phyloP scores from a whole-genome alignment of 2,113 vertebrate species.

The Myotis lucifugus region DNA sequence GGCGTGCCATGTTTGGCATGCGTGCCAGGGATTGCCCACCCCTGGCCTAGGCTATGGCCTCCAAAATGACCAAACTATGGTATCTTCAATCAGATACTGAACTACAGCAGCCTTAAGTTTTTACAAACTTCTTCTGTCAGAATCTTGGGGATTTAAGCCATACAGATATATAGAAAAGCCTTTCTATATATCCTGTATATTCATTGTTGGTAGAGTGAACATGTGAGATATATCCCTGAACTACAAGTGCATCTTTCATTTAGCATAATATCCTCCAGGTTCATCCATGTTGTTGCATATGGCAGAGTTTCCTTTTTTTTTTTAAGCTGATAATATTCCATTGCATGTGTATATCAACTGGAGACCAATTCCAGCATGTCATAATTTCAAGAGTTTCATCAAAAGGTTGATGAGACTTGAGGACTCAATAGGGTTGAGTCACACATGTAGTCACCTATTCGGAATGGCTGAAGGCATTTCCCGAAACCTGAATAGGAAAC shows the following conservation, averaged over 20 bases:
- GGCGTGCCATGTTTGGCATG: no score
- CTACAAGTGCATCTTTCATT: neutral
- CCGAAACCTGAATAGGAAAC: no score
- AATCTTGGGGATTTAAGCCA: neutral
- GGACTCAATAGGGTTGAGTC: no score
- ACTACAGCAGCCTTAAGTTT: neutral
- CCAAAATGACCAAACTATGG: neutral
- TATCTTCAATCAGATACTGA: neutral
- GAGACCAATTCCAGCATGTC: no score
- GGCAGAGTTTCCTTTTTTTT: neutral
- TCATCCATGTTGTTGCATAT: neutral
- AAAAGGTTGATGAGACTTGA: no score
- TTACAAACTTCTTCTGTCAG: neutral
- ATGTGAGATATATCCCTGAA: neutral
- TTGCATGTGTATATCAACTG: neutral
- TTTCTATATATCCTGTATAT: neutral
- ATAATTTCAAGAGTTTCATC: no score
- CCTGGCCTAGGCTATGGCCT: neutral
- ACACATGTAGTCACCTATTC: no score
- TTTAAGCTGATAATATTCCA: neutral
- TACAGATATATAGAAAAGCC: neutral
- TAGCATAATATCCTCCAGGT: neutral
- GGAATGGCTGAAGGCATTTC: no score
- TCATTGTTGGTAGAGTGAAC: neutral
- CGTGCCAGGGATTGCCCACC: no score